phyloP scores from a whole-genome alignment of 2,888 invertebrate genomes.

The Xestia sexstrigata region DNA sequence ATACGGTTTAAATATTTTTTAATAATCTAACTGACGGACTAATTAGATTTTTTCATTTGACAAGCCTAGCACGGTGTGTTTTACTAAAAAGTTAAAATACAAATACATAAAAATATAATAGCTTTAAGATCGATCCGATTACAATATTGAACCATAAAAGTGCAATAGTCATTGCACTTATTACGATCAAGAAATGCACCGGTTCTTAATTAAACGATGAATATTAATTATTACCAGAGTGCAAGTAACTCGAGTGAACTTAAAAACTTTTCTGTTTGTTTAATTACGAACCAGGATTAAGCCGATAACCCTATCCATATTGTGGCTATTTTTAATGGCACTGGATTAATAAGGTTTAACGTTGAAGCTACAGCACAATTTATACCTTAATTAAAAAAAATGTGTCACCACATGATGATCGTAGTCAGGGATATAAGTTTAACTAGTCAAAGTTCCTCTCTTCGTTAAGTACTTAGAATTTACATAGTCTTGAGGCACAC shows the following conservation, averaged over 20 bases:
- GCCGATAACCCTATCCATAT: constrained; percentile 17
- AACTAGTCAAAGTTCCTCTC: background rate
- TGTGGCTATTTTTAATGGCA: constrained; percentile 16
- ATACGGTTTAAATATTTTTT: no score
- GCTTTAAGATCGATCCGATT: background rate
- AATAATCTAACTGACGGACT: no score
- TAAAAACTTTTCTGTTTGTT: constrained; percentile 48
- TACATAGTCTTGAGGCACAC: background rate
- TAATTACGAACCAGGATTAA: constrained; percentile 15
- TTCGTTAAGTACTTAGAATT: no score
- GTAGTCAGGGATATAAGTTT: background rate
- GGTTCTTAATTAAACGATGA: constrained; percentile 43
- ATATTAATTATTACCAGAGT: constrained; percentile 51
- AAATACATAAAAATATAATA: no score
- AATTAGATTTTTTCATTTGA: background rate
- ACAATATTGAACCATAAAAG: background rate
- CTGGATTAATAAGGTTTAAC: background rate
- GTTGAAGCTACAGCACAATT: background rate
- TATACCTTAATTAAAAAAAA: constrained; percentile 5
- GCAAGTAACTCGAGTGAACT: constrained; percentile 50
- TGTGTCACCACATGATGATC: background rate
- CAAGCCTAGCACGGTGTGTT: background rate
- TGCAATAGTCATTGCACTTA: constrained; percentile 11
- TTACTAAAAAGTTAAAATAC: constrained; percentile 17
- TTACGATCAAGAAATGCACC: constrained; percentile 20